Conservation (phyloP, 1,140 invertebrate genomes). For the Gryllus bimaculatus region DNA sequence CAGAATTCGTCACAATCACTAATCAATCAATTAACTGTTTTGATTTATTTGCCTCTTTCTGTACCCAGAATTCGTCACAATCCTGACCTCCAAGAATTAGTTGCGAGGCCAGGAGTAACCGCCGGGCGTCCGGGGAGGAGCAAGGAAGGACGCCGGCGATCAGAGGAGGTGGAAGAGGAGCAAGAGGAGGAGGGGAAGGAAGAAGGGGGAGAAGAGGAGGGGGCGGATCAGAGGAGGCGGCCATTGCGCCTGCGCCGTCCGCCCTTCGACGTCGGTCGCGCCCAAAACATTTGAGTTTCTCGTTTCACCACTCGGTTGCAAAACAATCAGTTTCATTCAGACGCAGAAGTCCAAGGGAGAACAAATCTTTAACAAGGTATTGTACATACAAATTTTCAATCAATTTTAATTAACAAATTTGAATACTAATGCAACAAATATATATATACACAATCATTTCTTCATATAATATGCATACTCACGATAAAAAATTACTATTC, state of each 20-base stretch:
- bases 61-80: conserved; percentile 17
- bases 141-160: not conserved
- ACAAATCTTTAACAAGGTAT: not conserved
- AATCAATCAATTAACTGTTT: too few relatives aligned
- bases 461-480: not conserved
- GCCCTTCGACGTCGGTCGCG: not conserved
- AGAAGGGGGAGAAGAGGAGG: not conserved
- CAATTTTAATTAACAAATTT: not conserved
- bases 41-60: not conserved
- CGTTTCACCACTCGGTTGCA: not conserved
- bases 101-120: not conserved
- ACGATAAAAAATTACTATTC: not conserved
- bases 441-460: not conserved
- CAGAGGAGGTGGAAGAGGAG: not conserved
- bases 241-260: not conserved
- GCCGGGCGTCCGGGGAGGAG: too few relatives aligned
- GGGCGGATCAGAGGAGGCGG: not conserved
- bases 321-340: not conserved
- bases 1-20: too few relatives aligned
- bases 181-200: not conserved
- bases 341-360: not conserved
- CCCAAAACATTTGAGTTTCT: not conserved
- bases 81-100: conserved; percentile 20
- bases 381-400: not conserved
- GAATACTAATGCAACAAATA: not conserved